These are phyloP conservation scores for Acleris laterana DNA, from an alignment of 2,888 invertebrate genomes.

Conservation along the genomic window DNA sequence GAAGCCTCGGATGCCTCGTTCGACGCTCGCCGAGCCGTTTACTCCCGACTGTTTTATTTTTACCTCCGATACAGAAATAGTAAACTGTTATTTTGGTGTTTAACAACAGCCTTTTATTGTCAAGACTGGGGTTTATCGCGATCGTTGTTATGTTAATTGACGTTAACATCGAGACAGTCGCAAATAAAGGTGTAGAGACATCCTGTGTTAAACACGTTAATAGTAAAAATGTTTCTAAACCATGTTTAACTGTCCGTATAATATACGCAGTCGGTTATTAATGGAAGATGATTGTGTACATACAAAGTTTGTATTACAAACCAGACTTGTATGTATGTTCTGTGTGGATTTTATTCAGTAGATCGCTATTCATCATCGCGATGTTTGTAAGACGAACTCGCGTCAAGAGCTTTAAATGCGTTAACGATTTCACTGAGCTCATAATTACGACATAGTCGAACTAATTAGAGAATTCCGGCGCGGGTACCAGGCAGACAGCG, in stretches of 20 bases:
- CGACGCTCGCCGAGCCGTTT: conserved; percentile 57
- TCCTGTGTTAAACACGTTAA: conserved; percentile 22
- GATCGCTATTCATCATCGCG: conserved; percentile 42
- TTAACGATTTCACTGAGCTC: conserved; percentile 59
- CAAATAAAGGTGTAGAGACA: conserved; percentile 10
- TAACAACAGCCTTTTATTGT: conserved; percentile 7
- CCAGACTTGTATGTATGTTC: conserved; percentile 33
- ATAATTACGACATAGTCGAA: conserved; percentile 67
- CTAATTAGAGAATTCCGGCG: conserved; percentile 58
- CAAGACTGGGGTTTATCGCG: conserved; percentile 5
- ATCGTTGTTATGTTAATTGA: conserved; percentile 2
- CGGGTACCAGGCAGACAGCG: conserved; percentile 52
- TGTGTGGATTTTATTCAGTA: conserved; percentile 39
- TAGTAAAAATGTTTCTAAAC: conserved; percentile 13
- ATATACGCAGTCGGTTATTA: conserved; percentile 17
- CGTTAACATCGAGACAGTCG: neutral
- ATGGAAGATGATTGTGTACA: conserved; percentile 23
- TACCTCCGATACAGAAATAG: conserved; percentile 23
- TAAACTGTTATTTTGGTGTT: conserved; percentile 27
- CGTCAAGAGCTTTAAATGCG: conserved; percentile 53
- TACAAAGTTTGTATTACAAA: neutral
- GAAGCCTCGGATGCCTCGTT: conserved; percentile 58
- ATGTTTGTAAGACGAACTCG: conserved; percentile 46
- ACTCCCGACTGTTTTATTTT: conserved; percentile 41
- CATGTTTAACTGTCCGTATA: conserved; percentile 21